Base-by-base conservation (phyloP, 2,888 invertebrate species). In the Pogonocherus hispidulus region DNA sequence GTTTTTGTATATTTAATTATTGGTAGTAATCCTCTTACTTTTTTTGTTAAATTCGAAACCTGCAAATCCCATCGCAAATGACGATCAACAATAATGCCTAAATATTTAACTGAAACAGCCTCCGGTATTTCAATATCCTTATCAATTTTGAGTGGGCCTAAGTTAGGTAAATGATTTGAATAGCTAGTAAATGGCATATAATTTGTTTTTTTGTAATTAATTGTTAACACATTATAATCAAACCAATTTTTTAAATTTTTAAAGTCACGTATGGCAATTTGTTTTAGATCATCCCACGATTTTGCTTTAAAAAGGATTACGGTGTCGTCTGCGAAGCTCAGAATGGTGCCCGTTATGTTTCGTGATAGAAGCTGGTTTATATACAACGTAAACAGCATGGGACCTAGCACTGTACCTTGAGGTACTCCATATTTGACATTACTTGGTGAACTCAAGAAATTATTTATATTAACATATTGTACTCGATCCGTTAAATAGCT, bases 11-110 rank as follows among this genome's bases (percentile, higher is more conserved):
- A 59, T 37, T 37, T 19, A 51, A 51, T 20, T 51, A 19, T 19
- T 3, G 51, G 19, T 16, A 51, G 4, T 51, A 51, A 51, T 20
- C 22, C 19, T 51, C 51, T 51, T 51, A 22, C 16, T 51, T 51
- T 51, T n/a, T 51, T 51, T 16, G 19, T 18, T 11, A 51, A 18
- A 11, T 18, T 18, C 22, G 19, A 11, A 16, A 51, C 22, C n/a
- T 51, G 51, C 22, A 20, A 20, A 22, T 51, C 19, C 51, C 51
- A 51, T 51, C 51, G 19, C 3, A 51, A 18, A 51, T 51, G 51
- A 18, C 51, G 19, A 22, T 51, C 51, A 6, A 51, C 22, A n/a
- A 18, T 18, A 18, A n/a, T 18, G 14, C 51, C 51, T 16, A 51
- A 51, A 16, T 51, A 51, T 18, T 51, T 51, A 16, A 22, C 22